Conservation (phyloP, 2,797 vertebrate species). For the Lutjanus argentimaculatus region DNA sequence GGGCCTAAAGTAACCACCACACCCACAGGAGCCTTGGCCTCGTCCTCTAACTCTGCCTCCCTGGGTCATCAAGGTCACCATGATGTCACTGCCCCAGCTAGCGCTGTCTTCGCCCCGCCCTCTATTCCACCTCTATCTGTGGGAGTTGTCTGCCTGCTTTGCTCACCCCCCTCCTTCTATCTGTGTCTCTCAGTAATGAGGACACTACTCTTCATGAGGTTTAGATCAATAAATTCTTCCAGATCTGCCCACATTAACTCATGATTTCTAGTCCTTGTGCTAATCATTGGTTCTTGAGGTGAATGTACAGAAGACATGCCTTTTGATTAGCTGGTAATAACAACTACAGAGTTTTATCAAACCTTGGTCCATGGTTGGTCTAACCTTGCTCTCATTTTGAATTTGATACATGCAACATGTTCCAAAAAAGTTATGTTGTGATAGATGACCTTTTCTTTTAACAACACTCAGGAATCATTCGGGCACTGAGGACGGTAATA, state of each 20-base stretch:
- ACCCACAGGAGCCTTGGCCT: conserved; percentile 71
- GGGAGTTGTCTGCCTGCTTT: conserved; percentile 29
- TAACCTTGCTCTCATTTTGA: no score
- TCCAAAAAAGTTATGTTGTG: no score
- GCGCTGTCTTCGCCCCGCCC: conserved; percentile 6
- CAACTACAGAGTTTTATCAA: neutral
- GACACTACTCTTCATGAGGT: conserved; percentile 59
- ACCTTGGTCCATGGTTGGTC: neutral
- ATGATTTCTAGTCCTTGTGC: conserved; percentile 11
- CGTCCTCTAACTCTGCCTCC: conserved; percentile 51
- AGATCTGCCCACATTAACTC: no score
- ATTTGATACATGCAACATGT: no score
- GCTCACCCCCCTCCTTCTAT: neutral
- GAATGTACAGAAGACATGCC: neutral
- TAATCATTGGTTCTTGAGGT: conserved; percentile 10
- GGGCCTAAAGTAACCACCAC: conserved; percentile 59
- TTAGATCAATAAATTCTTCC: conserved; percentile 53
- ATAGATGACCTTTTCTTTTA: no score
- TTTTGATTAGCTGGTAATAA: conserved; percentile 5
- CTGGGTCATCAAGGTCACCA: conserved; percentile 53
- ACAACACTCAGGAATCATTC: no score
- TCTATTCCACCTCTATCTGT: conserved; percentile 40
- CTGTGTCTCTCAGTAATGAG: conserved; percentile 25
- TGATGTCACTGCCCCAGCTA: conserved; percentile 52
- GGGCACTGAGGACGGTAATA: no score